These are phyloP conservation scores for Brachyistius frenatus DNA, from an alignment of 2,113 vertebrate genomes.

Conservation along the genomic window DNA sequence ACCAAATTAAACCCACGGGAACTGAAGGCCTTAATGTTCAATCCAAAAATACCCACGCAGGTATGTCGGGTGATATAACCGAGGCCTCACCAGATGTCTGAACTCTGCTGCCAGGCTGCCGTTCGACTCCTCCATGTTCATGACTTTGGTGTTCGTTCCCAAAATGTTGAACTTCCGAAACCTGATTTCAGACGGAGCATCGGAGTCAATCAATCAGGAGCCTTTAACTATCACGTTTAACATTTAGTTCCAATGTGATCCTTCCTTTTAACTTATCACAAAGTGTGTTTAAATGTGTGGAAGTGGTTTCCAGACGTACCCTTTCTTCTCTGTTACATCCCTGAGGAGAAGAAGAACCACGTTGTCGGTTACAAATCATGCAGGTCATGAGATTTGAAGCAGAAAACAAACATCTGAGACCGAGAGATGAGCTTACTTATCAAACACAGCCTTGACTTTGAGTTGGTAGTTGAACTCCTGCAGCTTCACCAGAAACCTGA, in stretches of 20 bases:
- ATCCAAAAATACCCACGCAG: too few species aligned
- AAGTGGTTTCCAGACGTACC: conserved; percentile 81
- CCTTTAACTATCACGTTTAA: too few species aligned
- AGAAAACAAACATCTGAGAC: background rate
- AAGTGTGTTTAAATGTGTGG: background rate
- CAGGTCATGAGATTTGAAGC: background rate
- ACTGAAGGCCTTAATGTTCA: too few species aligned
- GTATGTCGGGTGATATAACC: too few species aligned
- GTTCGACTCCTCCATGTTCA: conserved; percentile 99
- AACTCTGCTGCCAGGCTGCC: conserved; percentile 97
- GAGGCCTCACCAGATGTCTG: conserved; percentile 90
- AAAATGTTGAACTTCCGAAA: conserved; percentile 98
- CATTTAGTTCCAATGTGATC: too few species aligned
- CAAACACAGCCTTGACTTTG: conserved; percentile 94
- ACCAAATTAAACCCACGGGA: too few species aligned
- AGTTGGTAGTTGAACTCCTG: conserved; percentile 96
- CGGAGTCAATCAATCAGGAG: background rate
- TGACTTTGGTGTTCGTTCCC: conserved; percentile 96
- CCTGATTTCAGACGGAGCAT: conserved; percentile 69
- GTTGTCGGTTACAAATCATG: background rate
- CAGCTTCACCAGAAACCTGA: conserved; percentile 93
- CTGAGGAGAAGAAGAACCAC: conserved; percentile 73
- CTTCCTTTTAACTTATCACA: background rate
- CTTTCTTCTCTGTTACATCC: conserved; percentile 95
- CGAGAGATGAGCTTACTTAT: conserved; percentile 88